Conservation (phyloP, 2,888 invertebrate species). For the Nymphalis polychloros region DNA sequence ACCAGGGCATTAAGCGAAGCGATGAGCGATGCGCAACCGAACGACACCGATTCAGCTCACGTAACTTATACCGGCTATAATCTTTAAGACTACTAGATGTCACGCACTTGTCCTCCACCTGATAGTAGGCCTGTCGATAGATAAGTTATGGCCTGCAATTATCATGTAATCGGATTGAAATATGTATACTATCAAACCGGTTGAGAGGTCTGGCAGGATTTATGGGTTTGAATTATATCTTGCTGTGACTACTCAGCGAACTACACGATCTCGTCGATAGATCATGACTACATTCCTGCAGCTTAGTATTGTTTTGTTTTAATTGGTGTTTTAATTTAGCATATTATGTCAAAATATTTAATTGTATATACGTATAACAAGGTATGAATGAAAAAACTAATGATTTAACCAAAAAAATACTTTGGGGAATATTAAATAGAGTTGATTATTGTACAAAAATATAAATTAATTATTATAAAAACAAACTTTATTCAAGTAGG, state of each 20-base stretch:
- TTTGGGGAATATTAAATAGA: background rate
- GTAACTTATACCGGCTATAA: conserved; percentile 58
- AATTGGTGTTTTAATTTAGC: too few species aligned
- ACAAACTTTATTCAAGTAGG: too few species aligned
- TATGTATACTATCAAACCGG: conserved; percentile 33
- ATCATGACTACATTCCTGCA: background rate
- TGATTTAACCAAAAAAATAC: background rate
- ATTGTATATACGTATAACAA: too few species aligned
- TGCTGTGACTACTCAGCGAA: conserved; percentile 14
- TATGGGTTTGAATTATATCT: conserved; percentile 36
- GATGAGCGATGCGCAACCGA: conserved; percentile 51
- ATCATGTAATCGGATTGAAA: conserved; percentile 39
- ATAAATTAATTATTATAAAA: background rate
- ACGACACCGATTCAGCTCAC: conserved; percentile 53
- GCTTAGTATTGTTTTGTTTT: too few species aligned
- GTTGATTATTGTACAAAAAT: background rate
- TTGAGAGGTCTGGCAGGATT: conserved; percentile 31
- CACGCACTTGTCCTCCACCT: conserved; percentile 59
- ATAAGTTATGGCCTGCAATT: conserved; percentile 42
- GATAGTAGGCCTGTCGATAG: conserved; percentile 39
- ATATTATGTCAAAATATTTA: too few species aligned
- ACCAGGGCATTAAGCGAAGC: conserved; percentile 50
- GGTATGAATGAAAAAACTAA: background rate
- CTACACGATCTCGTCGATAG: conserved; percentile 1
- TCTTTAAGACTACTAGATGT: conserved; percentile 64